phyloP scores from a whole-genome alignment of 2,888 invertebrate genomes.

The Apamea crenata region DNA sequence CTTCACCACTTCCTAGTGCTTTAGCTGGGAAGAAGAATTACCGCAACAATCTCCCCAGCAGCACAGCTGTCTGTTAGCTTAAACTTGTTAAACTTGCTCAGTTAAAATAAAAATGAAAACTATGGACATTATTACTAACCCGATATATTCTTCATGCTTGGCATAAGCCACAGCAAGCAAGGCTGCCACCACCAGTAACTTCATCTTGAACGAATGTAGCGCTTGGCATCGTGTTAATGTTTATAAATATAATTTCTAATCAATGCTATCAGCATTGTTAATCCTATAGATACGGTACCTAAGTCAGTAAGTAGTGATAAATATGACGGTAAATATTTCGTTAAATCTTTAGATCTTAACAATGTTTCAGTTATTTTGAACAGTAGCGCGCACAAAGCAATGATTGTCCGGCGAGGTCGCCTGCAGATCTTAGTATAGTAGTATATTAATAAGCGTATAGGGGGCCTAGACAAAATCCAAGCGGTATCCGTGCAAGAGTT shows the following conservation, averaged over 20 bases:
- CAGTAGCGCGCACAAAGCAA: neutral
- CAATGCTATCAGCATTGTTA: constrained; percentile 16
- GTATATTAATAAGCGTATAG: neutral
- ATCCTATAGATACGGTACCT: constrained; percentile 37
- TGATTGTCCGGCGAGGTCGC: neutral
- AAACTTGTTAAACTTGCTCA: too few species aligned
- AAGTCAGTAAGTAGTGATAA: constrained; percentile 35
- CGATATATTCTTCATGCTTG: constrained; percentile 81
- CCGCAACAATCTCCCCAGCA: too few species aligned
- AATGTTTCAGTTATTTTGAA: neutral
- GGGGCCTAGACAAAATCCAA: too few species aligned
- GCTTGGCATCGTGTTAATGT: neutral
- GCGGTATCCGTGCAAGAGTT: too few species aligned
- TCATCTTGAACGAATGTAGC: constrained; percentile 13
- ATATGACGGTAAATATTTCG: neutral
- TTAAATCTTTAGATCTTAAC: constrained; percentile 10
- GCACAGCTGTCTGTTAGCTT: too few species aligned
- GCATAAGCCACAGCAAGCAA: constrained; percentile 75
- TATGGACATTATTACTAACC: constrained; percentile 70
- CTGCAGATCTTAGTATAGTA: neutral
- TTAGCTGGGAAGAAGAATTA: too few species aligned
- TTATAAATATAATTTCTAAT: constrained; percentile 14
- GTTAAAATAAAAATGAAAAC: neutral
- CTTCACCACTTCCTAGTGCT: too few species aligned
- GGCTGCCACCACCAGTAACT: constrained; percentile 52